Conservation (phyloP, 2,888 invertebrate species). For the Euproctis similis region DNA sequence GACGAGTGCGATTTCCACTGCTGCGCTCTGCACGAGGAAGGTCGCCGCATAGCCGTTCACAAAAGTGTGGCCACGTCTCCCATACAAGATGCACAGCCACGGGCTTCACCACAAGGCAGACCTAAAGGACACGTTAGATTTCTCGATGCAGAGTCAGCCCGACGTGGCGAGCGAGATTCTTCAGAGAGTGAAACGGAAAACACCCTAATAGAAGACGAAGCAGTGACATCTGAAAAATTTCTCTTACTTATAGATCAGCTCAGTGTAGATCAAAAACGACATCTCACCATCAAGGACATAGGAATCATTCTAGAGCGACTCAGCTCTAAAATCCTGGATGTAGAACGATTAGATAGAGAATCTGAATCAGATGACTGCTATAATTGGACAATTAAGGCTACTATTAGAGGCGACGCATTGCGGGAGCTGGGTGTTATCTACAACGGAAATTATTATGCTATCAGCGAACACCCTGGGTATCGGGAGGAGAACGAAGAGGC, state of each 20-base stretch:
- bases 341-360: constrained; percentile 92
- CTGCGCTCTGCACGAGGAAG: constrained; percentile 95
- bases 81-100: constrained; percentile 85
- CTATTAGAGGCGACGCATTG: constrained; percentile 92
- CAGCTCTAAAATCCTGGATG: constrained; percentile 94
- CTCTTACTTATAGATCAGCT: constrained; percentile 94
- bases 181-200: constrained; percentile 96
- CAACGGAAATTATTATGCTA: constrained; percentile 96
- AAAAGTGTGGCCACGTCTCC: constrained; percentile 95
- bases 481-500: constrained; percentile 92
- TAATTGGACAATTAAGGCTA: constrained; percentile 98
- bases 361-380: constrained; percentile 95
- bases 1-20: constrained; percentile 98
- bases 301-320: constrained; percentile 94
- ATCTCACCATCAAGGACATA: constrained; percentile 95
- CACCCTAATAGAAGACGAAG: constrained; percentile 93
- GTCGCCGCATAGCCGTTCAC: constrained; percentile 92
- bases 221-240: constrained; percentile 92
- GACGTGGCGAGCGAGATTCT: constrained; percentile 84
- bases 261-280: constrained; percentile 93
- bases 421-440: constrained; percentile 95
- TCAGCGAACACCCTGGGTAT: constrained; percentile 95
- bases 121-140: constrained; percentile 89
- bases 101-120: constrained; percentile 81
- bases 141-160: constrained; percentile 83